These are phyloP conservation scores for Grammomys dolichurus DNA, from an alignment of 2,113 vertebrate genomes.

Conservation along the genomic window DNA sequence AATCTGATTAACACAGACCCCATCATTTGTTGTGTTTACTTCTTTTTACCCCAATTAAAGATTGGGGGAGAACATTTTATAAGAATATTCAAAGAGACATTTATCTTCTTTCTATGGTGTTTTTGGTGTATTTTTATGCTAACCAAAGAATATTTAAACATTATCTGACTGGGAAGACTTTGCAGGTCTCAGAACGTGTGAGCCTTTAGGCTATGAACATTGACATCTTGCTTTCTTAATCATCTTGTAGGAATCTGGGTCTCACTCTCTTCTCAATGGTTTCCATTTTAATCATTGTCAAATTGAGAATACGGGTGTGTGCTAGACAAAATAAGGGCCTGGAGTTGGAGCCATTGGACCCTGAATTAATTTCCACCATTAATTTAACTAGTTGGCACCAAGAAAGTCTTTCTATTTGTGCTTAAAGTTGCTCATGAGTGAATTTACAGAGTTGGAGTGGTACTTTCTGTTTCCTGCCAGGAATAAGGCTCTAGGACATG, in stretches of 20 bases:
- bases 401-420: background rate
- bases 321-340: background rate
- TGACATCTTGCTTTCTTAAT: background rate
- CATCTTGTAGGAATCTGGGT: background rate
- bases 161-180: background rate
- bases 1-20: background rate
- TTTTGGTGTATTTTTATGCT: background rate
- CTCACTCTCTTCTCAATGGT: background rate
- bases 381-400: background rate
- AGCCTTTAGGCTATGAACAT: background rate
- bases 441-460: background rate
- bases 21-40: background rate
- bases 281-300: constrained; percentile 25
- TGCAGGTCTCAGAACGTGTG: background rate
- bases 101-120: background rate
- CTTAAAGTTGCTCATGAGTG: background rate
- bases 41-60: constrained; percentile 16
- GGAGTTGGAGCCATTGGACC: background rate
- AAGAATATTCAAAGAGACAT: background rate
- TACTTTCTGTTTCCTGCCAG: background rate
- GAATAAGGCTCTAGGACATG: background rate
- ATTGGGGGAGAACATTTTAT: background rate
- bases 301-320: background rate
- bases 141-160: constrained; percentile 29
- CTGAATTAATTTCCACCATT: background rate